Conservation (phyloP, 2,888 invertebrate genomes). For the Lepidochitona cinerea region DNA sequence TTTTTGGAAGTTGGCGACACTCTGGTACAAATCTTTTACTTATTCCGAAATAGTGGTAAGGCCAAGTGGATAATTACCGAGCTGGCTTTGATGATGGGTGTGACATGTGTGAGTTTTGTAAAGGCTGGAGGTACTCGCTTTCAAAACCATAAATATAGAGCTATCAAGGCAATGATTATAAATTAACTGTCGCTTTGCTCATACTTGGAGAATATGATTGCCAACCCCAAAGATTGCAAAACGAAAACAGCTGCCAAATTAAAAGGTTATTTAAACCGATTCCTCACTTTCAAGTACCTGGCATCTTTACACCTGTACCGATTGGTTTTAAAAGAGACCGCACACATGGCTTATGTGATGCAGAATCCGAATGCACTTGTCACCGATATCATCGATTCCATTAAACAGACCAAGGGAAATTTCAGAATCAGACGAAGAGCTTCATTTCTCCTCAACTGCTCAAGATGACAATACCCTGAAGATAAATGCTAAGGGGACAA, state of each 20-base stretch:
- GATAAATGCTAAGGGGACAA: not conserved
- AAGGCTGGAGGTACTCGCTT: constrained; percentile 4
- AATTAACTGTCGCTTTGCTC: not conserved
- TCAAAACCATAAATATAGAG: constrained; percentile 8
- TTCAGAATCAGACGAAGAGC: too few species aligned
- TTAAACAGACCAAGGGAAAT: not conserved
- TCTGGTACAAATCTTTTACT: constrained; percentile 3
- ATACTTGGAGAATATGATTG: constrained; percentile 1
- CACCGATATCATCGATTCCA: not conserved
- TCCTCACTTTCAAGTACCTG: not conserved
- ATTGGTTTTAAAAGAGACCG: not conserved
- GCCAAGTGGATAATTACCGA: not conserved
- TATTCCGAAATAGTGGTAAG: constrained; percentile 10
- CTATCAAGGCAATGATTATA: not conserved
- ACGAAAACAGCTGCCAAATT: not conserved
- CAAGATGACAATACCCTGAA: not conserved
- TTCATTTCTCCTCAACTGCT: too few species aligned
- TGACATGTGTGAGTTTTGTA: constrained; percentile 8
- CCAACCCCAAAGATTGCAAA: not conserved
- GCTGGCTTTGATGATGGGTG: not conserved
- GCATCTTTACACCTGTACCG: not conserved
- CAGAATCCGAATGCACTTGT: not conserved
- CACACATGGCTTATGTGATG: not conserved
- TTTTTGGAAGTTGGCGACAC: constrained; percentile 7
- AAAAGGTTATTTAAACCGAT: not conserved